Evolutionary conservation across 2,113 vertebrate genomes (phyloP).

Genomic region (Chloebia gouldiae): DNA sequence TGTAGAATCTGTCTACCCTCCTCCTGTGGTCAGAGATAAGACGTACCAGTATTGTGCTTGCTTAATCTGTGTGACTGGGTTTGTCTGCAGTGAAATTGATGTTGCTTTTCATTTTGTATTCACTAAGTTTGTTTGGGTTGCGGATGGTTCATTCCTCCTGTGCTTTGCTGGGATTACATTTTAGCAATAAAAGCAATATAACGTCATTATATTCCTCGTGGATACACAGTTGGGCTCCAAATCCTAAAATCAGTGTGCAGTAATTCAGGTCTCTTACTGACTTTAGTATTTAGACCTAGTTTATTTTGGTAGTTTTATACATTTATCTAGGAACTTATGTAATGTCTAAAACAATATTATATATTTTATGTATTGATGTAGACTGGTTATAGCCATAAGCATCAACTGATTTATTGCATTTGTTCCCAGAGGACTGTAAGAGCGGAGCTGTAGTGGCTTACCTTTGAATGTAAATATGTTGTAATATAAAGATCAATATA

Average conservation of each 20-base stretch:
- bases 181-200: constrained; percentile 84
- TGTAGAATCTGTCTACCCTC: constrained; percentile 98
- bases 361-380: constrained; percentile 71
- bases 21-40: constrained; percentile 99
- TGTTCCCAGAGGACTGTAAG: constrained; percentile 77
- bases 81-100: constrained; percentile 99
- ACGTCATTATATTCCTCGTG: constrained; percentile 80
- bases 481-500: constrained; percentile 52
- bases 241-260: constrained; percentile 70
- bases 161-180: constrained; percentile 84
- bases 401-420: constrained; percentile 81
- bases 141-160: constrained; percentile 87
- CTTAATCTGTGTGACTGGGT: constrained; percentile 99
- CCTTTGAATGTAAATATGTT: constrained; percentile 74
- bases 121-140: constrained; percentile 90
- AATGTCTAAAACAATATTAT: constrained; percentile 39
- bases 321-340: constrained; percentile 39
- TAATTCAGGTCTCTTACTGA: constrained; percentile 66
- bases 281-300: constrained; percentile 67
- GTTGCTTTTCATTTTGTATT: constrained; percentile 98
- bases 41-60: constrained; percentile 96
- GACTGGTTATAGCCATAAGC: constrained; percentile 59
- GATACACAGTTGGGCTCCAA: constrained; percentile 73
- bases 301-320: constrained; percentile 70
- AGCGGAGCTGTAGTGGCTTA: constrained; percentile 69